phyloP scores from a whole-genome alignment of 2,888 invertebrate genomes.

The Cephonodes hylas region DNA sequence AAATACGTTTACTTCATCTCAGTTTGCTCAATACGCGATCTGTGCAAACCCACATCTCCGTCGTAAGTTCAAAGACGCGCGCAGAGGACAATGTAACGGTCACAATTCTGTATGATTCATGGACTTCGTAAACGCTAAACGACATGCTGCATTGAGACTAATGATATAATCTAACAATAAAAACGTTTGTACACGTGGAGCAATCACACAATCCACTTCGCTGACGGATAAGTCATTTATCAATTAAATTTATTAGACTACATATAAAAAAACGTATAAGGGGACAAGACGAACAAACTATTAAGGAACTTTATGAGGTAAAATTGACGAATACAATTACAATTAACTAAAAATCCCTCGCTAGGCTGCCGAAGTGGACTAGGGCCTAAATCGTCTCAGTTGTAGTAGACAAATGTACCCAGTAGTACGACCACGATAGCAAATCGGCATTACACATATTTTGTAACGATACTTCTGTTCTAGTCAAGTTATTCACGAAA shows the following conservation, averaged over 20 bases:
- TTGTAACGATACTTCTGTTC: too few species aligned
- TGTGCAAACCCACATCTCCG: not conserved
- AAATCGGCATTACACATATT: too few species aligned
- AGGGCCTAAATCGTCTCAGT: too few species aligned
- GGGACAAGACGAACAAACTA: too few species aligned
- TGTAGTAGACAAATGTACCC: too few species aligned
- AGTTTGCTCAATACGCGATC: not conserved
- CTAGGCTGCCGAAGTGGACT: too few species aligned
- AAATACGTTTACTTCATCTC: not conserved
- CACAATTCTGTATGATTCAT: constrained; percentile 26
- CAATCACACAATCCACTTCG: constrained; percentile 1
- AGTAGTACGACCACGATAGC: too few species aligned
- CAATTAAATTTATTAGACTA: not conserved
- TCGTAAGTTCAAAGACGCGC: not conserved
- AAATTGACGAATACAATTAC: too few species aligned
- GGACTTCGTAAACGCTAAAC: not conserved
- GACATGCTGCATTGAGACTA: not conserved
- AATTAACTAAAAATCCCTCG: too few species aligned
- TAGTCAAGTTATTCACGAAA: too few species aligned
- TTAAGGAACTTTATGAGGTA: too few species aligned
- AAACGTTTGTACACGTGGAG: not conserved
- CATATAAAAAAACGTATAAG: not conserved
- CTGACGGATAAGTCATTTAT: not conserved
- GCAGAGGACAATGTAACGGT: constrained; percentile 26
- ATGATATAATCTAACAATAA: constrained; percentile 9